Evolutionary conservation across 2,888 invertebrate species (phyloP).

Genomic region (Tipula unca): DNA sequence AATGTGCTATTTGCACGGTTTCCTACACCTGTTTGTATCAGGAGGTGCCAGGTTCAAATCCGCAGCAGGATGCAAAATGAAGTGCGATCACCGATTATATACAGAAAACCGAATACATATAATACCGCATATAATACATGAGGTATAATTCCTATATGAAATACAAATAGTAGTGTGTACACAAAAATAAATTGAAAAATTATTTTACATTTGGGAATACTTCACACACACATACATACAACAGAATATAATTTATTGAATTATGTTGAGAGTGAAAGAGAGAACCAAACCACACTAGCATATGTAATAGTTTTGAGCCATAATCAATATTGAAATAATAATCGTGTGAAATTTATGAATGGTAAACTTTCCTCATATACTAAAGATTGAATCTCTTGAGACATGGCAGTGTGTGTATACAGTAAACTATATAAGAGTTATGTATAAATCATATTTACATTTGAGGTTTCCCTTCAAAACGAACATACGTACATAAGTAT

Average conservation of each 20-base stretch:
- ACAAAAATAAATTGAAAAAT: background rate
- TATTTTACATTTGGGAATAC: background rate
- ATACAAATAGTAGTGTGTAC: background rate
- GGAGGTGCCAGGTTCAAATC: too few species aligned
- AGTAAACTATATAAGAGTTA: background rate
- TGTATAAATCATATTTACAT: background rate
- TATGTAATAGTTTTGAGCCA: background rate
- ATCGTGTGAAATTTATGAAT: conserved; percentile 9
- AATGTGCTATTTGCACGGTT: too few species aligned
- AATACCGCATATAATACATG: too few species aligned
- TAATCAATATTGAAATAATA: background rate
- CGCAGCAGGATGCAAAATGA: too few species aligned
- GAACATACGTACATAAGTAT: background rate
- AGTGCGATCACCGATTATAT: too few species aligned
- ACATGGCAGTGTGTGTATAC: background rate
- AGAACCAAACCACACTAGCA: background rate
- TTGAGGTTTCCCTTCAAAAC: background rate
- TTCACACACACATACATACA: background rate
- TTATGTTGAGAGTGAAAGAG: background rate
- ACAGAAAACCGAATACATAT: too few species aligned
- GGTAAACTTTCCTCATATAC: background rate
- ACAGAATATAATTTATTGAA: background rate
- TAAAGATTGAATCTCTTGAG: background rate
- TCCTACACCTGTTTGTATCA: too few species aligned
- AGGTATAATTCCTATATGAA: too few species aligned